A percentile compares a stretch with the other conserved stretches of the same genome.
phyloP scores from a whole-genome alignment of 1,140 invertebrate genomes.

The Ostrea denselamellosa region DNA sequence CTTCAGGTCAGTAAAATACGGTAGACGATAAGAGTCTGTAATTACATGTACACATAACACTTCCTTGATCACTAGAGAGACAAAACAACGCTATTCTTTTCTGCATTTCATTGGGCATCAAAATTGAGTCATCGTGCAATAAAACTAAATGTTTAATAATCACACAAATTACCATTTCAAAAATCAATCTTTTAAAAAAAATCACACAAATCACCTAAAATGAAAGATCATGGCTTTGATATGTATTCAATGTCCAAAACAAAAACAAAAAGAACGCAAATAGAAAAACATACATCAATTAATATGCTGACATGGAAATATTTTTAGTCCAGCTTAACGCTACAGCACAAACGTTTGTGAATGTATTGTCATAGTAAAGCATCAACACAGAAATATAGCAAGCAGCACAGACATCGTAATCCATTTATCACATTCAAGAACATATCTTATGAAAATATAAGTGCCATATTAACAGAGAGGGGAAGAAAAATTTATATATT shows the following conservation, averaged over 20 bases:
- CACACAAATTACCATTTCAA: background rate
- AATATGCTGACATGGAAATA: background rate
- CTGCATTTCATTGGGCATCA: background rate
- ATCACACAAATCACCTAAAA: background rate
- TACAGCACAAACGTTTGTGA: too few species aligned
- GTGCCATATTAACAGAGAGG: too few species aligned
- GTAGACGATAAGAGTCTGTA: background rate
- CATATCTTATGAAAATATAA: too few species aligned
- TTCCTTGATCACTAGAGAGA: background rate
- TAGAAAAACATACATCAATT: background rate
- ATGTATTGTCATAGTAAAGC: too few species aligned
- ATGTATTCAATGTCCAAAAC: background rate
- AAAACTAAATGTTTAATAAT: background rate
- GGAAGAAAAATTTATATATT: too few species aligned
- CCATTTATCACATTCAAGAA: too few species aligned
- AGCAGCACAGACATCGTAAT: too few species aligned
- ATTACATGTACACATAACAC: background rate
- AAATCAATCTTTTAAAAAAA: background rate
- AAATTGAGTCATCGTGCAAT: background rate
- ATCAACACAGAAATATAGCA: too few species aligned
- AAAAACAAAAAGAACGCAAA: background rate
- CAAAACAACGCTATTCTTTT: background rate
- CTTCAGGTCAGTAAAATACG: too few species aligned
- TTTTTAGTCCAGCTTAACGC: too few species aligned
- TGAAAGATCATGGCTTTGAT: slow-evolving; percentile 21